These are phyloP conservation scores for Nothobranchius kuhntae DNA, from an alignment of 2,113 vertebrate species.

Conservation along the genomic window DNA sequence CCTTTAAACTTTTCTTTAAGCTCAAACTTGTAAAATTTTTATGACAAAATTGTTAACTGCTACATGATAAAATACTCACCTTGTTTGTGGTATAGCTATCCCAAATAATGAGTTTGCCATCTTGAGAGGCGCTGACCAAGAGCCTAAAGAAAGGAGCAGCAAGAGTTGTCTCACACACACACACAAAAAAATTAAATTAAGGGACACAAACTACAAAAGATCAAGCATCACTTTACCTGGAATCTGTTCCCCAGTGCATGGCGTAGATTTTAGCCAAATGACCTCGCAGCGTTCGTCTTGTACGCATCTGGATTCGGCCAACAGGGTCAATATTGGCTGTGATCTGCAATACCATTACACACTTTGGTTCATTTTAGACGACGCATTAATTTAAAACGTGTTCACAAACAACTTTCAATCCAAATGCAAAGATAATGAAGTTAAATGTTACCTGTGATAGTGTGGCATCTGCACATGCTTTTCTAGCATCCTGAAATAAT, in stretches of 20 bases:
- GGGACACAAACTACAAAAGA: background rate
- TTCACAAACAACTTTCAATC: background rate
- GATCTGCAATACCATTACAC: constrained; percentile 82
- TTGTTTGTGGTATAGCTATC: constrained; percentile 99
- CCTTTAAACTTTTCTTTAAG: too few relatives aligned
- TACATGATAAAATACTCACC: constrained; percentile 73
- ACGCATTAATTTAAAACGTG: background rate
- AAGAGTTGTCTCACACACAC: background rate
- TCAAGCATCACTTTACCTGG: constrained; percentile 81
- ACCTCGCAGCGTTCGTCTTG: constrained; percentile 94
- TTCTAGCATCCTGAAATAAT: constrained; percentile 79
- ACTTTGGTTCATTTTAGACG: constrained; percentile 5
- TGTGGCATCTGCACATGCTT: constrained; percentile 92
- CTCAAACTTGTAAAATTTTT: background rate
- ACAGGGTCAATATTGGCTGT: constrained; percentile 98
- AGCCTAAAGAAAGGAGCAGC: constrained; percentile 80
- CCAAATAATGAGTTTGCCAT: constrained; percentile 99
- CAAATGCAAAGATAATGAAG: background rate
- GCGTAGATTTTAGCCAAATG: constrained; percentile 99
- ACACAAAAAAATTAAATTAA: background rate
- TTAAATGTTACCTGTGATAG: constrained; percentile 89
- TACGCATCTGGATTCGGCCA: constrained; percentile 99
- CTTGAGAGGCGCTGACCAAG: constrained; percentile 98
- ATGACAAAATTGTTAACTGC: background rate
- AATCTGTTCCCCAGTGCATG: constrained; percentile 99